Percentiles rank a stretch among this genome's conserved stretches.
These are phyloP conservation scores for Iphiclides podalirius DNA, from an alignment of 2,888 invertebrate species.

Conservation along the genomic window DNA sequence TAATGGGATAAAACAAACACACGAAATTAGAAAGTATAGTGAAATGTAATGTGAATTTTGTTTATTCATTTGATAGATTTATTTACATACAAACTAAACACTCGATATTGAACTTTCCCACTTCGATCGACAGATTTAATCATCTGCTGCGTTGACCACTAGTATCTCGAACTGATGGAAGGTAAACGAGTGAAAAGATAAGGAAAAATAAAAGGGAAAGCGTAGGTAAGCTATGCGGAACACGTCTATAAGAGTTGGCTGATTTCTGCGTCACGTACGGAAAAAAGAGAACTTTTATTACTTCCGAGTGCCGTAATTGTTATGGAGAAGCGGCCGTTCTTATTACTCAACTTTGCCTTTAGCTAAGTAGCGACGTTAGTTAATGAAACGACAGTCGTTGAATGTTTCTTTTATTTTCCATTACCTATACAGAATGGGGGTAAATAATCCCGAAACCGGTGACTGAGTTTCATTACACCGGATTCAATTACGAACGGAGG, in stretches of 20 bases:
- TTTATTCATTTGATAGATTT: too few species aligned
- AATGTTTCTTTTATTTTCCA: constrained; percentile 31
- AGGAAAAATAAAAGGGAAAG: constrained; percentile 49
- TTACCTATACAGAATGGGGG: constrained; percentile 14
- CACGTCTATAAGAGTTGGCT: constrained; percentile 63
- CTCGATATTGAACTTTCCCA: too few species aligned
- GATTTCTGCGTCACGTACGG: constrained; percentile 67
- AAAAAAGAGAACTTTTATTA: constrained; percentile 73
- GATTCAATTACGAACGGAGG: constrained; percentile 13
- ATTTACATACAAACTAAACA: too few species aligned
- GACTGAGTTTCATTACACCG: constrained; percentile 14
- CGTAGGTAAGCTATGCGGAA: constrained; percentile 55
- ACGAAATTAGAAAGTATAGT: too few species aligned
- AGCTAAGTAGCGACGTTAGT: constrained; percentile 42
- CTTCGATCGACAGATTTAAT: too few species aligned
- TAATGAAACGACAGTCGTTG: constrained; percentile 41
- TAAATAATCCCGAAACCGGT: constrained; percentile 17
- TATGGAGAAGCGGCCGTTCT: constrained; percentile 63
- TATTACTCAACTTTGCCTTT: constrained; percentile 63
- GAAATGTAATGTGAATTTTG: too few species aligned
- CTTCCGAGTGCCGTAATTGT: constrained; percentile 69
- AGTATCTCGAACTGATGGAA: constrained; percentile 20
- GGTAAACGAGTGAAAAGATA: constrained; percentile 33
- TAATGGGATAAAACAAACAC: too few species aligned
- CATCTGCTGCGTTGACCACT: constrained; percentile 12